Percentiles rank a stretch among this genome's conserved stretches.
These are phyloP conservation scores for Phasia obesa DNA, from an alignment of 2,888 invertebrate species.

Conservation along the genomic window DNA sequence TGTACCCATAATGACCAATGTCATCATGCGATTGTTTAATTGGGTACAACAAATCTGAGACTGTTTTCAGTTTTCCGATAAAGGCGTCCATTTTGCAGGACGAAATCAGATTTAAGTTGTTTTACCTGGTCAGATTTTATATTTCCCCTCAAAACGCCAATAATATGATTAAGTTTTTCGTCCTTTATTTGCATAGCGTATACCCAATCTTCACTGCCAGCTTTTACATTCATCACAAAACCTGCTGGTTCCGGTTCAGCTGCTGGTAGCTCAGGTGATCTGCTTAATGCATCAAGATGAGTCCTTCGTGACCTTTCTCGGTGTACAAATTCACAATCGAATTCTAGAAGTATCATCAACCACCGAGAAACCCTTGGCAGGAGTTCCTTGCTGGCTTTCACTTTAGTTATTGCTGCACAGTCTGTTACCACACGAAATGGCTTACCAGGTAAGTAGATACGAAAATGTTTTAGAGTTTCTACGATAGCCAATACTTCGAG, in stretches of 20 bases:
- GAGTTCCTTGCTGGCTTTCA: conserved; percentile 16
- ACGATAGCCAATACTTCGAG: conserved; percentile 67
- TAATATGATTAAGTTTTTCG: too few relatives aligned
- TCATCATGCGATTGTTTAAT: conserved; percentile 64
- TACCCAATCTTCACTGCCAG: too few relatives aligned
- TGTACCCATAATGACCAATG: conserved; percentile 65
- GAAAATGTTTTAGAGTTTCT: conserved; percentile 67
- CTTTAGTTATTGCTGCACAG: conserved; percentile 35
- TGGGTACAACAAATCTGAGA: conserved; percentile 58
- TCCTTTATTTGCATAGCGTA: too few relatives aligned
- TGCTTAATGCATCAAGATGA: conserved; percentile 61
- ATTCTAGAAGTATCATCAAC: conserved; percentile 34
- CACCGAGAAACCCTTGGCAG: conserved; percentile 27
- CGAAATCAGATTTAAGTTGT: too few relatives aligned
- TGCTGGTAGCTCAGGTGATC: conserved; percentile 20
- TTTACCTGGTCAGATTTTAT: too few relatives aligned
- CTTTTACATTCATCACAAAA: too few relatives aligned
- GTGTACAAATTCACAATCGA: conserved; percentile 30
- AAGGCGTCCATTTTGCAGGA: conserved; percentile 29
- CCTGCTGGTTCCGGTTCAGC: conserved; percentile 24
- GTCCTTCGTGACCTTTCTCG: conserved; percentile 26
- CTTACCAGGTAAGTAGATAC: conserved; percentile 61
- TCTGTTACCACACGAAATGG: conserved; percentile 47
- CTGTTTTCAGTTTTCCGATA: conserved; percentile 30
- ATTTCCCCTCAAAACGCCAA: too few relatives aligned